These are phyloP conservation scores for Pyrrhosoma nymphula DNA, from an alignment of 2,888 invertebrate species.

Conservation along the genomic window DNA sequence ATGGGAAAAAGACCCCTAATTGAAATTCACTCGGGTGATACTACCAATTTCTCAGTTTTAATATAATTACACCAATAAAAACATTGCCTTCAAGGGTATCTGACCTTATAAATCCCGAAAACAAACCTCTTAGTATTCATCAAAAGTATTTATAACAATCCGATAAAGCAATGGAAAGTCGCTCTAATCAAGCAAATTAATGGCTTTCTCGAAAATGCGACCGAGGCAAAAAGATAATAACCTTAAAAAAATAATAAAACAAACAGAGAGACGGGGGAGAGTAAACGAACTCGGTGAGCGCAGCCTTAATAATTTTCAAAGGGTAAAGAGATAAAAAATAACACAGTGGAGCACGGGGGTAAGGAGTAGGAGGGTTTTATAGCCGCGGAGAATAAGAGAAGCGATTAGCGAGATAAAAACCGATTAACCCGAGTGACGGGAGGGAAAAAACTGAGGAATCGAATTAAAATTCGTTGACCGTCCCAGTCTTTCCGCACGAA, in stretches of 20 bases:
- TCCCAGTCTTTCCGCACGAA: conserved; percentile 37
- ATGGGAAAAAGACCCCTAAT: neutral
- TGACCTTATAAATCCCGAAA: conserved; percentile 32
- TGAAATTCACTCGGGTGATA: conserved; percentile 28
- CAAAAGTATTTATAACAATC: conserved; percentile 48
- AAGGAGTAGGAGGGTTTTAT: conserved; percentile 24
- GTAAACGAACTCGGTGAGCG: conserved; percentile 39
- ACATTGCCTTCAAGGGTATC: conserved; percentile 36
- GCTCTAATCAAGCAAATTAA: conserved; percentile 62
- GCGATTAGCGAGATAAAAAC: conserved; percentile 64
- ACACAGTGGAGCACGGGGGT: neutral
- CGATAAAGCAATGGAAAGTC: conserved; percentile 58
- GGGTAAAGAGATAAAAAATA: conserved; percentile 41
- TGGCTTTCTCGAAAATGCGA: conserved; percentile 61
- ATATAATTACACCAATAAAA: conserved; percentile 46
- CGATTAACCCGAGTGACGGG: conserved; percentile 61
- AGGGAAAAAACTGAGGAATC: conserved; percentile 55
- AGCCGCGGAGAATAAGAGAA: conserved; percentile 25
- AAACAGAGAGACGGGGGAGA: neutral
- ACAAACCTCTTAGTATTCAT: conserved; percentile 45
- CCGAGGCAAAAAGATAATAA: conserved; percentile 36
- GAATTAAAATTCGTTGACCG: conserved; percentile 65
- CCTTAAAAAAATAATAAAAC: conserved; percentile 10
- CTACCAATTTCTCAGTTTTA: conserved; percentile 37
- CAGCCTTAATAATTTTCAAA: conserved; percentile 63